Conservation (phyloP, 2,888 invertebrate genomes). For the Ormia ochracea region DNA sequence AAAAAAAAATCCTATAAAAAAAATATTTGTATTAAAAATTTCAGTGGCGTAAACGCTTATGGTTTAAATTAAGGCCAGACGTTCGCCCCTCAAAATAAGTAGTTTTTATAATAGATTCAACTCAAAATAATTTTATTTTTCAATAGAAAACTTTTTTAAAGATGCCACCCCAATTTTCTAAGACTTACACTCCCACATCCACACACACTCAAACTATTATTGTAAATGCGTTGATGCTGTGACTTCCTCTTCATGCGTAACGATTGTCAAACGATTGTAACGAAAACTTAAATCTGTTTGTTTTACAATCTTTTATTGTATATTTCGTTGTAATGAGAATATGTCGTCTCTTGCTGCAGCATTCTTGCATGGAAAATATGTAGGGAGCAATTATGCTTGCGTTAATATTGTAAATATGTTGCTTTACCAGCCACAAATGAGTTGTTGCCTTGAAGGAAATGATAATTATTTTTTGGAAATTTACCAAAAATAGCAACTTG, state of each 20-base stretch:
- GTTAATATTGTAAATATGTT: background rate
- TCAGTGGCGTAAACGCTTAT: too few species aligned
- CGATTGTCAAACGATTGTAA: slow-evolving; percentile 65
- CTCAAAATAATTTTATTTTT: background rate
- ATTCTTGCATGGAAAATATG: slow-evolving; percentile 10
- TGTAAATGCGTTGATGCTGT: slow-evolving; percentile 35
- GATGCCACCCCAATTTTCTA: background rate
- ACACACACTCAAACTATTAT: background rate
- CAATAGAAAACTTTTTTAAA: background rate
- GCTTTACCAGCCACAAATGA: slow-evolving; percentile 64
- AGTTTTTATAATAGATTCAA: background rate
- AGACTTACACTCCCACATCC: background rate
- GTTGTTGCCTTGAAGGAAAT: slow-evolving; percentile 67
- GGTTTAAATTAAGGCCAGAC: too few species aligned
- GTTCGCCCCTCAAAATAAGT: background rate
- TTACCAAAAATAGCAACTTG: slow-evolving; percentile 73
- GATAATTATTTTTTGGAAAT: slow-evolving; percentile 74
- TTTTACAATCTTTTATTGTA: slow-evolving; percentile 1
- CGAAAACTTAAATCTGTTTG: slow-evolving; percentile 45
- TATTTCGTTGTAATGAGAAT: slow-evolving; percentile 38
- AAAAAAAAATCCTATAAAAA: too few species aligned
- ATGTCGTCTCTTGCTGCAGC: slow-evolving; percentile 22
- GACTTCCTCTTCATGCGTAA: slow-evolving; percentile 57
- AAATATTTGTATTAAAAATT: too few species aligned
- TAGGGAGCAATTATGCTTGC: background rate